Base-by-base conservation (phyloP, 1,140 invertebrate genomes). In the Lysiphlebus fabarum region DNA sequence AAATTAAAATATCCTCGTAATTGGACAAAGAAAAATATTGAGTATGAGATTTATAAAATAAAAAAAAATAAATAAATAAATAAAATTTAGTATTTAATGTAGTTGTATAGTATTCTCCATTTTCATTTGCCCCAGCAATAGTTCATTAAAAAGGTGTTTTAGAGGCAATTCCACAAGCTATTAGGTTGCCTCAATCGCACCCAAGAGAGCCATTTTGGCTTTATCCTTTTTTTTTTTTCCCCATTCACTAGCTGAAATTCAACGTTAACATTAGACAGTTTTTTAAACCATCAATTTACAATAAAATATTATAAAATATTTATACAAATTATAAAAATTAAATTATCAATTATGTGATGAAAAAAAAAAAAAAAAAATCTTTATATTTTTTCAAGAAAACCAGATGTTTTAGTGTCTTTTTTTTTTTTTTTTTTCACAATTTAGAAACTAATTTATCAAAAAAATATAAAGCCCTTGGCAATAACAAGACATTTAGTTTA, bases 61-160 rank as follows among this genome's bases (percentile, higher is more conserved):
- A 26, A 26, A 26, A 26, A 26, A 26, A 26, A 26, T 26, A 4
- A 2, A 26, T 26, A 26, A n/a, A n/a, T n/a, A n/a, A n/a, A n/a
- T n/a, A n/a, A n/a, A n/a, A n/a, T n/a, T n/a, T 26, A 26, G 17
- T 26, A 26, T 26, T 26, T 26, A 26, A 26, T 26, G 17, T 26
- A 26, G 17, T 26, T 26, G 17, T 26, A n/a, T n/a, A 26, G 17
- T 48, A 67, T 80, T 77, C 77, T 77, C 81, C 78, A 74, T 79
- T 83, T 83, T 83, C 82, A 84, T 84, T 84, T 84, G 80, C 81
- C 79, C 76, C 74, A 77, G 78, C 82, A 83, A 84, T 85, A 85
- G 83, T 84, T 85, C 84, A 85, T 85, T 85, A 85, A 85, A 85
- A 84, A 85, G 83, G 83, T 85, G 83, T 85, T 85, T 84, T 81